Evolutionary conservation across 2,888 invertebrate species (phyloP), one percentile per base, ranked within the genome.

Genomic region (Lysandra bellargus): DNA sequence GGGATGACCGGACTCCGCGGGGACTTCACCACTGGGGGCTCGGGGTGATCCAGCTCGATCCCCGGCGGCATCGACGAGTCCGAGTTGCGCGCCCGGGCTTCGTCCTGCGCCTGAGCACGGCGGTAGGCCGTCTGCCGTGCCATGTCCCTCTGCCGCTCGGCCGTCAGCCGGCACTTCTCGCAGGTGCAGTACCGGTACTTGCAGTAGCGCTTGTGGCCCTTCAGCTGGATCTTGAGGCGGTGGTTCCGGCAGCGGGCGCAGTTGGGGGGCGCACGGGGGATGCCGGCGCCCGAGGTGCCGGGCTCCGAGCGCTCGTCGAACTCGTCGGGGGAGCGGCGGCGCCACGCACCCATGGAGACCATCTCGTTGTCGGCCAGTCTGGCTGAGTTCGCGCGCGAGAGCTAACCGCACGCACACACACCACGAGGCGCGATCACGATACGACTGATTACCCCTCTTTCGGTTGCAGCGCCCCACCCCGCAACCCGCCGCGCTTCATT

Each of bases 171-270:
- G 89, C 99, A 99, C 92, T 98, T 98, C 83, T 97, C 96, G 92
- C 99, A 99, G 81, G 95, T 96, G 92, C 84, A 84, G 88, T 96
- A 95, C 82, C 98, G 96, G 92, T 95, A 98, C 86, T 96, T 96
- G 95, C 99, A 99, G 92, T 98, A 98, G 49, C 98, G 96, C 90
- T 99, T 99, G 95, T 99, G 99, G 23, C 98, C 98, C 91, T 98
- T 98, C 83, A 98, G 95, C 90, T 97, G 96, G 83, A 98, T 97
- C 90, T 98, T 98, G 87, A 98, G 95, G n/a, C 97, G 96, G 92
- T 99, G 99, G 95, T 98, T 98, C 81, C 98, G 96, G 91, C 99
- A 99, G 49, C 98, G 96, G 74, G 98, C 98, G 91, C 98, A 99
- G 92, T 98, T 98, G 30, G 98, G 98, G 6, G 98, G 98, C 82